A percentile compares a stretch with the other conserved stretches of the same genome.
phyloP scores from a whole-genome alignment of 2,797 vertebrate species.

The Rhincodon typus region DNA sequence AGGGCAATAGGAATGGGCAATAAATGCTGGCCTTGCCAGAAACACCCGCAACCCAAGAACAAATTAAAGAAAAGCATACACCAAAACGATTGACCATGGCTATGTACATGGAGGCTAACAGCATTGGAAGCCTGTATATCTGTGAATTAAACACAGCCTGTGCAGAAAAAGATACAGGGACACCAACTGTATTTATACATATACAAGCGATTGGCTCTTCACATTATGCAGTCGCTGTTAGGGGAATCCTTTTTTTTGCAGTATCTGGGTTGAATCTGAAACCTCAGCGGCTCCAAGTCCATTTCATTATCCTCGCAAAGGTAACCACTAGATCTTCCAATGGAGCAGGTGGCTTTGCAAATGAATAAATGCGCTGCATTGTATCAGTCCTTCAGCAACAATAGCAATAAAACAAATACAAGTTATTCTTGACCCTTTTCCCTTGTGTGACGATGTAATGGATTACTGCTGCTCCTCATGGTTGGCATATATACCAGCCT shows the following conservation, averaged over 20 bases:
- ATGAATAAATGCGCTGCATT: conserved; percentile 5
- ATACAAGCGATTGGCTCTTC: conserved; percentile 4
- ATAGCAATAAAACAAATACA: neutral
- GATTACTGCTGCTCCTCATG: conserved; percentile 63
- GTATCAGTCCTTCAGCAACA: conserved; percentile 17
- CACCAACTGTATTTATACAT: conserved; percentile 17
- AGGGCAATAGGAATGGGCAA: neutral
- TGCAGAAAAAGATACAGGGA: neutral
- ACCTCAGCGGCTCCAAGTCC: neutral
- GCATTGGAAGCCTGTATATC: neutral
- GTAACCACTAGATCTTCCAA: neutral
- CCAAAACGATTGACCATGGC: neutral
- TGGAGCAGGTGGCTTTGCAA: neutral
- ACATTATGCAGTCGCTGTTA: neutral
- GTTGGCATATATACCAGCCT: conserved; percentile 78
- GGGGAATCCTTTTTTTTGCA: neutral
- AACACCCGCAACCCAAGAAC: neutral
- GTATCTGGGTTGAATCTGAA: neutral
- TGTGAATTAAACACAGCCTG: conserved; percentile 1
- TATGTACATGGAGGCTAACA: conserved; percentile 27
- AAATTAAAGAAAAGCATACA: neutral
- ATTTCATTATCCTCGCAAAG: neutral
- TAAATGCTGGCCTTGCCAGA: neutral
- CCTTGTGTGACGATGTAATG: neutral
- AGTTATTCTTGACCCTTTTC: neutral